Evolutionary conservation across 1,140 invertebrate genomes (phyloP), one percentile per base, ranked within the genome.

Genomic region (Diachasma alloeum): DNA sequence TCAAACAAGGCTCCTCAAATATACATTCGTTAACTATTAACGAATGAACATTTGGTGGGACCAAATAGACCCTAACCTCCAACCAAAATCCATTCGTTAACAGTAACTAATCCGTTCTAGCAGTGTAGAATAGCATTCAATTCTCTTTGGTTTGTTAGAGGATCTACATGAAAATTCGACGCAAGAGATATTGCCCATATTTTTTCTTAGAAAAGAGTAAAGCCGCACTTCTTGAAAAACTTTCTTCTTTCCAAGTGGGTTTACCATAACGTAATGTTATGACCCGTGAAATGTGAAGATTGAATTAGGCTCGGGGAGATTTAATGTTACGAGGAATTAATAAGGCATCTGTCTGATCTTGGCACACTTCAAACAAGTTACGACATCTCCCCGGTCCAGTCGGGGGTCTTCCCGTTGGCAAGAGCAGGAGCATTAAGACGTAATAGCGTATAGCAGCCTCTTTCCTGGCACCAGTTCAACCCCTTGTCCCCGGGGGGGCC

Each of bases 261-360:
- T 2, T 31, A 2, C 2, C 31, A 31, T 31, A 31, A 31, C 17
- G 17, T 53, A 8, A 17, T 17, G 6, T 53, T 19, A 53, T 53
- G n/a, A n/a, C 6, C 17, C n/a, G 15, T 19, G n/a, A 73, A 19
- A 15, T 17, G 53, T 73, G 24, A 59, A 37, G 46, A 48, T 48
- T 59, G 53, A 59, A 59, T 59, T 31, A 73, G 26, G 42, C 46
- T 73, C 13, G 48, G 37, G 53, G 46, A 15, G 11, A 73, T 73
- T 74, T 66, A 63, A 42, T 74, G 63, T 63, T 63, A 63, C 9
- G 36, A 66, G 36, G 42, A 68, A 74, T 69, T 70, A 70, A 83
- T 82, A 83, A 82, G 81, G 75, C 82, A 83, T 83, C 81, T 82
- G 77, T 83, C 82, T 83, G 79, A 81, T 81, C 79, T 77, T 82